Evolutionary conservation across 2,113 vertebrate species (phyloP), one percentile per base, ranked within the genome.

Genomic region (Xenopus borealis): DNA sequence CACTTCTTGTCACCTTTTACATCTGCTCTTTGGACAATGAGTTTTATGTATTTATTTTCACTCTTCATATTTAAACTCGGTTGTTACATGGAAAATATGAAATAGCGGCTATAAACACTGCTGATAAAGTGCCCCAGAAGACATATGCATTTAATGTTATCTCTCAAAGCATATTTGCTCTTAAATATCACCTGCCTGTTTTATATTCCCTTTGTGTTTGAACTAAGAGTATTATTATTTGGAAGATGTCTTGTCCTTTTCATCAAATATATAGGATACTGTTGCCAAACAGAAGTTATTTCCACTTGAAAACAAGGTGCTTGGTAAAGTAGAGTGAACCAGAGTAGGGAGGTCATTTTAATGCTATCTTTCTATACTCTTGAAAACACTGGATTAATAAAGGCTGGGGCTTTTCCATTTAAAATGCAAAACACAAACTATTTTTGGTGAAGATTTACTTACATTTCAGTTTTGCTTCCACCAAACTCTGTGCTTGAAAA

Each of bases 401-500:
- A 40, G 23, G 23, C 23, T 2, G 33, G 33, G 33, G 33, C 33
- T 40, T 40, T 6, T 40, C 47, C 47, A 10, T 50, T 50, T 50
- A 50, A 50, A 50, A 50, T 50, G 47, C 23, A 1, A 50, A 50
- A 62, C 69, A 55, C 66, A 62, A 23, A 44, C 58, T 18, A 69
- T 76, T 65, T 65, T 40, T 7, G 18, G 64, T 63, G 66, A 69
- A 69, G 62, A 69, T 69, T 69, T 76, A 30, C 73, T 69, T 69
- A 69, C 52, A 69, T 69, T 55, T 69, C 46, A 76, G 69, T 62
- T 46, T 67, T 50, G 66, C n/a, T 76, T 20, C 23, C 4, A 69
- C 73, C 47, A 55, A 52, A 76, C 46, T 23, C 58, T 55, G 66
- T 62, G 58, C 62, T 76, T 69, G 73, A 68, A 76, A 69, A 76